Percentiles rank a stretch among this genome's conserved stretches.
Evolutionary conservation across 2,113 vertebrate species (phyloP).

Genomic region (Ranitomeya variabilis): DNA sequence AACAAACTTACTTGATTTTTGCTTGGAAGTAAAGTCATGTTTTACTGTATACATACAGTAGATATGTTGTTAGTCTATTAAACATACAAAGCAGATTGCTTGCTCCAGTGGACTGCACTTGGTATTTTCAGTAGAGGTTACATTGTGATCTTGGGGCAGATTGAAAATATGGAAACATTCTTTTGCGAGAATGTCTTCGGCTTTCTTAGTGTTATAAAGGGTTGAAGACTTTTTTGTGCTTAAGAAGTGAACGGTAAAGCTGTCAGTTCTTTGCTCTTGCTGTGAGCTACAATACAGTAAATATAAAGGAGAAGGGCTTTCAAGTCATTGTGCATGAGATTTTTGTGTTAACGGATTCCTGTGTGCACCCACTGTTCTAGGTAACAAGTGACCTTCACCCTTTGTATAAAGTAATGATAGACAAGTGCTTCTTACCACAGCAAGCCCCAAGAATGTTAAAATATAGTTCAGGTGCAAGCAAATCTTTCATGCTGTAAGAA

Average conservation of each 20-base stretch:
- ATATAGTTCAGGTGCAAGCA: slow-evolving; percentile 32
- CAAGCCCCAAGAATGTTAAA: slow-evolving; percentile 36
- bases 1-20: background rate
- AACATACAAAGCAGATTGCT: background rate
- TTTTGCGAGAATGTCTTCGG: slow-evolving; percentile 37
- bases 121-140: slow-evolving; percentile 39
- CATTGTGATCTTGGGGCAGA: background rate
- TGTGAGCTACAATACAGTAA: slow-evolving; percentile 45
- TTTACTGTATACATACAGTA: background rate
- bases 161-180: slow-evolving; percentile 28
- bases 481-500: slow-evolving; percentile 32
- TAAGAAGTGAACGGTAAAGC: slow-evolving; percentile 39
- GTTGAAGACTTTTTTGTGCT: slow-evolving; percentile 41
- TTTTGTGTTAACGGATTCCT: slow-evolving; percentile 28
- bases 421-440: slow-evolving; percentile 20
- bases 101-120: background rate
- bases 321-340: slow-evolving; percentile 46
- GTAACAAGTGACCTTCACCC: slow-evolving; percentile 50
- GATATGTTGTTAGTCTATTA: background rate
- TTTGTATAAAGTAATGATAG: slow-evolving; percentile 38
- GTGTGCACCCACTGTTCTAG: slow-evolving; percentile 47
- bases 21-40: background rate
- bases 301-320: slow-evolving; percentile 34
- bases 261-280: slow-evolving; percentile 39
- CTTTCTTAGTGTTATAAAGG: slow-evolving; percentile 50